Conservation (phyloP, 1,140 invertebrate species). For the Neodiprion fabricii region DNA sequence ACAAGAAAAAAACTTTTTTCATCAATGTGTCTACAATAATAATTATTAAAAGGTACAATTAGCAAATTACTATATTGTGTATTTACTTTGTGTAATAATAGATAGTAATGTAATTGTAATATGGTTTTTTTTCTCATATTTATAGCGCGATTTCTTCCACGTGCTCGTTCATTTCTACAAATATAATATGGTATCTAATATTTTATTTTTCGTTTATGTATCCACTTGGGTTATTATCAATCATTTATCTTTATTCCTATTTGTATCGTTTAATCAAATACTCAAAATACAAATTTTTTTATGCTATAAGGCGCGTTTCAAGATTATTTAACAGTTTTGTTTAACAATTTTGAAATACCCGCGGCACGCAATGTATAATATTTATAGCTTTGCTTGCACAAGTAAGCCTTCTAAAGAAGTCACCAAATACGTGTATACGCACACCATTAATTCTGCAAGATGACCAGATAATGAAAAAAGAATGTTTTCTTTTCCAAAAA, state of each 20-base stretch:
- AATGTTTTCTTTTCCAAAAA: no score
- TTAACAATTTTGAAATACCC: constrained; percentile 40
- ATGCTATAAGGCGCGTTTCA: constrained; percentile 45
- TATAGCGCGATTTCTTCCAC: constrained; percentile 55
- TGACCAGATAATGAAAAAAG: background rate
- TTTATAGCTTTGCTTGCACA: constrained; percentile 48
- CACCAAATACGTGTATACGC: constrained; percentile 10
- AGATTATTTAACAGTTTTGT: constrained; percentile 37
- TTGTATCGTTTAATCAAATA: constrained; percentile 59
- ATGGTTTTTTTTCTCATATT: constrained; percentile 57
- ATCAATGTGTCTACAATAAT: constrained; percentile 61
- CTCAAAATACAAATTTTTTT: constrained; percentile 59
- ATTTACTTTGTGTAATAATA: constrained; percentile 63
- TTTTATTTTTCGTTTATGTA: constrained; percentile 51
- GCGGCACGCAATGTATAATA: constrained; percentile 44
- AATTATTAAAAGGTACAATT: constrained; percentile 64
- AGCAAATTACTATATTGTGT: constrained; percentile 63
- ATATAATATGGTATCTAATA: constrained; percentile 60
- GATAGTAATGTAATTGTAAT: constrained; percentile 61
- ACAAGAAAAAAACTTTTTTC: constrained; percentile 58
- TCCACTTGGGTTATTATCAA: constrained; percentile 58
- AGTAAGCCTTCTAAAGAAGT: constrained; percentile 50
- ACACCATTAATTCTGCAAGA: background rate
- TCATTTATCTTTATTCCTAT: constrained; percentile 54
- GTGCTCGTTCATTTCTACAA: constrained; percentile 59